A percentile compares a stretch with the other conserved stretches of the same genome.
Conservation (phyloP, 2,888 invertebrate genomes). For the Papilio gigon region DNA sequence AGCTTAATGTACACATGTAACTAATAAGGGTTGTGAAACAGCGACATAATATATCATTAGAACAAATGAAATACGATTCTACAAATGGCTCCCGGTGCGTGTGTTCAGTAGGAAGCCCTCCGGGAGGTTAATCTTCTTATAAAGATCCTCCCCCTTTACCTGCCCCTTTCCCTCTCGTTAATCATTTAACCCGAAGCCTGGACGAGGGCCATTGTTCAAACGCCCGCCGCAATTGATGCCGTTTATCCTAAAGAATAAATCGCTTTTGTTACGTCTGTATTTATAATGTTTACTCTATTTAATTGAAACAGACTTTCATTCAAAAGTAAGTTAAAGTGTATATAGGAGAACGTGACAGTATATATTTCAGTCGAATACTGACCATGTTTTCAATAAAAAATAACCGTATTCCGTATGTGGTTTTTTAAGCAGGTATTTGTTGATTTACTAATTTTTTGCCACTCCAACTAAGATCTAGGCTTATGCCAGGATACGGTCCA, state of each 20-base stretch:
- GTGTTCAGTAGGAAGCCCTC: constrained; percentile 36
- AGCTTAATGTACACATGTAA: background rate
- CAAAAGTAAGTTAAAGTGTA: background rate
- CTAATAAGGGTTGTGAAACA: background rate
- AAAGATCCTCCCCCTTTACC: constrained; percentile 29
- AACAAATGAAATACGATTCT: constrained; percentile 16
- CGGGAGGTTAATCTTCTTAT: constrained; percentile 41
- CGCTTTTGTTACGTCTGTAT: constrained; percentile 18
- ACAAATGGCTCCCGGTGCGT: constrained; percentile 19
- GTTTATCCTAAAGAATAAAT: constrained; percentile 58
- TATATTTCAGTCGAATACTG: background rate
- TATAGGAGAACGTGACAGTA: background rate
- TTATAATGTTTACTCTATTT: constrained; percentile 27
- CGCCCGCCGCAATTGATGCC: constrained; percentile 59
- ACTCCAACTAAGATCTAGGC: no score
- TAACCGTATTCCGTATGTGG: no score
- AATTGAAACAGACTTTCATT: background rate
- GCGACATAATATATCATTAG: background rate
- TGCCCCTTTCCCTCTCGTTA: constrained; percentile 55
- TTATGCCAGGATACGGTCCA: no score
- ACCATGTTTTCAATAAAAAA: no score
- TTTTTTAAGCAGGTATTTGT: no score
- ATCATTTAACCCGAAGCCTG: constrained; percentile 61
- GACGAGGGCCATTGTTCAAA: constrained; percentile 58
- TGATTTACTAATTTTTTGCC: no score